Evolutionary conservation across 1,140 invertebrate species (phyloP), one percentile per base, ranked within the genome.

Genomic region (Trigoniulus corallinus): DNA sequence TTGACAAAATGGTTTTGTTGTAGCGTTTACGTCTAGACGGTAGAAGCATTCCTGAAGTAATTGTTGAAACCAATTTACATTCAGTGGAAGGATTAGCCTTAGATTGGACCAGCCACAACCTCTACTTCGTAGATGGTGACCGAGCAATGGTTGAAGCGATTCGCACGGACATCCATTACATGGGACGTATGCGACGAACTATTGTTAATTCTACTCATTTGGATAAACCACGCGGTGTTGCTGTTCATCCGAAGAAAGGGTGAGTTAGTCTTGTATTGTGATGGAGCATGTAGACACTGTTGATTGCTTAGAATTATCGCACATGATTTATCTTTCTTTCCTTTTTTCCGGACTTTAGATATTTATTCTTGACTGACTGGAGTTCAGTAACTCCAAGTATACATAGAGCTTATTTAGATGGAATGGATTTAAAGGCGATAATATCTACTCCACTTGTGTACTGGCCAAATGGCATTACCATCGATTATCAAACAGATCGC

Each of bases 311-410:
- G n/a, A n/a, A n/a, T n/a, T n/a, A n/a, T n/a, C n/a, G n/a, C n/a
- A n/a, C n/a, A n/a, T n/a, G n/a, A n/a, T n/a, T n/a, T n/a, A n/a
- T n/a, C n/a, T n/a, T n/a, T n/a, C n/a, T n/a, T n/a, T n/a, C n/a
- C n/a, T 13, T 45, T 45, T 10, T 12, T 18, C 10, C 43, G 10
- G 43, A 45, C 10, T 50, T 46, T 52, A 70, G 72, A 15, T 86
- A 81, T 57, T 70, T 94, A 59, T 93, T 88, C 61, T 89, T 88
- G 85, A 91, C 88, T 0, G 91, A 96, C 64, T 95, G 91, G 89
- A 82, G 87, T 18, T 73, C 71, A 13, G 72, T 67, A 27, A 75
- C 76, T 54, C 80, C 86, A 0, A 79, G 80, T 1, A 82, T 96
- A 18, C 85, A 84, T 27, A 65, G 87, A 43, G 81, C 88, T 1